Evolutionary conservation across 2,113 vertebrate species (phyloP), one percentile per base, ranked within the genome.

Genomic region (Ursus arctos): DNA sequence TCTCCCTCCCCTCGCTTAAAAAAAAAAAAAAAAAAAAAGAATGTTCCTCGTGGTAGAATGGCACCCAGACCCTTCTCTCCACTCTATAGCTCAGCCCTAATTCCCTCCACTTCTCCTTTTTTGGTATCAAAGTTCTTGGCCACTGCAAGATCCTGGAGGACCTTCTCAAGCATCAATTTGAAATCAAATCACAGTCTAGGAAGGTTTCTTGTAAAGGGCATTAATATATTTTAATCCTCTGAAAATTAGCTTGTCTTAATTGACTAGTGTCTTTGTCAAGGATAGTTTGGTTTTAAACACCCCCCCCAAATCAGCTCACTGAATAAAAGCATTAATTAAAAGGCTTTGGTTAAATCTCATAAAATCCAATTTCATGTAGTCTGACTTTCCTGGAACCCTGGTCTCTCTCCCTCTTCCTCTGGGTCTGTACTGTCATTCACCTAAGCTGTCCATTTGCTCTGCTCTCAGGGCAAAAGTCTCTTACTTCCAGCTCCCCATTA

Each of bases 271-370:
- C 63, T 91, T 93, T 76, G 40, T 72, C 77, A 88, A 96, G 76
- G 40, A 72, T 61, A 89, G 21, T 91, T 91, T 55, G 72, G 6
- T 76, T 95, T 92, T 96, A 40, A 96, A 82, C 49, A 93, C 1
- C 4, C 11, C 24, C 19, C 11, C 43, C 49, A 21, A 88, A 51
- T n/a, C 47, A 49, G 53, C 7, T 84, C 53, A 49, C 1, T 79
- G 51, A 91, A 94, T 71, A 84, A 79, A 90, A 13, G 16, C 55
- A 47, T 86, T 71, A 65, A 80, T 55, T 55, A 31, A 97, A 92
- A 90, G 76, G 2, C n/a, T 69, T 84, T 4, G 14, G 21, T 88
- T 47, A 93, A 94, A 63, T 87, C 28, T 83, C 31, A 57, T 59
- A 83, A 72, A 86, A 57, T 67, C 21, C 49, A 61, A 15, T 67